Percentiles rank a stretch among this genome's conserved stretches.
Conservation (phyloP, 2,113 vertebrate species). For the Pomatorhinus ruficollis region DNA sequence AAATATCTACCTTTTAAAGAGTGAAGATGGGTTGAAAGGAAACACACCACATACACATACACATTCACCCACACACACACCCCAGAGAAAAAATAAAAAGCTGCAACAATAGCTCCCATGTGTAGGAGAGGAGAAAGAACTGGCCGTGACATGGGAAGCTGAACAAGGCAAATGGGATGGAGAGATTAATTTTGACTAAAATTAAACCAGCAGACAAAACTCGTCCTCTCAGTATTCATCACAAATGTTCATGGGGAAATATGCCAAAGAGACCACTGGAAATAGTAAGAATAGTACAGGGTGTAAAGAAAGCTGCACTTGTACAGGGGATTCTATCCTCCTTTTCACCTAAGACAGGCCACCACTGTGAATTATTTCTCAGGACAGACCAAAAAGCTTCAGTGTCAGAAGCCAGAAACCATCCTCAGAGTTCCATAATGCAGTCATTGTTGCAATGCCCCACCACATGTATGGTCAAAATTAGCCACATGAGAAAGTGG, state of each 20-base stretch:
- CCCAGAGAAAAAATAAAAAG: background rate
- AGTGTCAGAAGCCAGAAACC: background rate
- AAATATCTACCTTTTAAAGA: background rate
- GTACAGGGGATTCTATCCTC: background rate
- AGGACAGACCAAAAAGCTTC: background rate
- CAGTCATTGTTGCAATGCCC: background rate
- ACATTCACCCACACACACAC: no score
- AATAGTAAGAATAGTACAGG: background rate
- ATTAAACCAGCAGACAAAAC: background rate
- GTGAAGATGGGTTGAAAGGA: background rate
- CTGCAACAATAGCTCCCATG: background rate
- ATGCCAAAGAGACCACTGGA: background rate
- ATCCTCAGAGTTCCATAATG: background rate
- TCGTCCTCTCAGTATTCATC: background rate
- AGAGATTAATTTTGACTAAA: background rate
- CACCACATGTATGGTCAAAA: background rate
- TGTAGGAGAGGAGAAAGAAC: background rate
- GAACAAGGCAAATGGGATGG: background rate
- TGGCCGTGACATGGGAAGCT: accelerated
- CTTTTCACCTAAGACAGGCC: background rate
- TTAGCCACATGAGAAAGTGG: background rate
- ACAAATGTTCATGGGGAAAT: background rate
- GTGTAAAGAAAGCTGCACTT: background rate
- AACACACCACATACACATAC: background rate
- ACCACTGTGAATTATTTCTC: background rate